Evolutionary conservation across 2,113 vertebrate species (phyloP).

Genomic region (Turnix velox): DNA sequence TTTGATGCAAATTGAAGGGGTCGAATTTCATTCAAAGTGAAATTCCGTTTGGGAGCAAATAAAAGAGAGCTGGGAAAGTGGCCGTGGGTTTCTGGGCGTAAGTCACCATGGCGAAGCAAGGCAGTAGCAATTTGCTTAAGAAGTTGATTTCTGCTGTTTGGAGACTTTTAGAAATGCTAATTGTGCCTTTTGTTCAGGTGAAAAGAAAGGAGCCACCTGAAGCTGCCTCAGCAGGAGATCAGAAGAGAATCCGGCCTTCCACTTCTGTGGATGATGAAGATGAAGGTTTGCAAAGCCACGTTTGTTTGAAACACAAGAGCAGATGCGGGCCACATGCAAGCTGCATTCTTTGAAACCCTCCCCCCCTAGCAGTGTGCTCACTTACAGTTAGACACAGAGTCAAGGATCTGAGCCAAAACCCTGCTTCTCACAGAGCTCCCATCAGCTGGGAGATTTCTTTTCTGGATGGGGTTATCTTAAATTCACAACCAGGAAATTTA

Average conservation of each 20-base stretch:
- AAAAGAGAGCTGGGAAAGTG: slow-evolving; percentile 13
- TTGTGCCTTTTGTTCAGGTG: slow-evolving; percentile 78
- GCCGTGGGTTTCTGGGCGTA: background rate
- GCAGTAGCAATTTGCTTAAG: slow-evolving; percentile 19
- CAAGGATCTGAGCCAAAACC: background rate
- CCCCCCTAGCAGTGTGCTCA: background rate
- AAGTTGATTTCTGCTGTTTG: slow-evolving; percentile 45
- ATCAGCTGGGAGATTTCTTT: background rate
- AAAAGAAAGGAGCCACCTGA: slow-evolving; percentile 97
- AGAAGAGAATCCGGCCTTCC: slow-evolving; percentile 91
- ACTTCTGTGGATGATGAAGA: slow-evolving; percentile 93
- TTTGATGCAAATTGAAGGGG: slow-evolving; percentile 18
- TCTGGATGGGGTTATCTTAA: background rate
- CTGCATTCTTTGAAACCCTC: slow-evolving; percentile 28
- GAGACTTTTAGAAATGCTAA: slow-evolving; percentile 55
- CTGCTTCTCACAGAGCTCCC: background rate
- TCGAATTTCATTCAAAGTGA: slow-evolving; percentile 19
- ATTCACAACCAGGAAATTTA: background rate
- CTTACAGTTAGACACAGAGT: background rate
- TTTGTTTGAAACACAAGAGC: slow-evolving; percentile 22
- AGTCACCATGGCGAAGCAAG: background rate
- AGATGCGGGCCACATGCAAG: slow-evolving; percentile 10
- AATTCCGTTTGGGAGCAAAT: slow-evolving; percentile 7
- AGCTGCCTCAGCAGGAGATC: slow-evolving; percentile 80
- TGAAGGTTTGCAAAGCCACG: slow-evolving; percentile 79